phyloP scores from a whole-genome alignment of 2,797 vertebrate genomes.

The Echiichthys vipera region DNA sequence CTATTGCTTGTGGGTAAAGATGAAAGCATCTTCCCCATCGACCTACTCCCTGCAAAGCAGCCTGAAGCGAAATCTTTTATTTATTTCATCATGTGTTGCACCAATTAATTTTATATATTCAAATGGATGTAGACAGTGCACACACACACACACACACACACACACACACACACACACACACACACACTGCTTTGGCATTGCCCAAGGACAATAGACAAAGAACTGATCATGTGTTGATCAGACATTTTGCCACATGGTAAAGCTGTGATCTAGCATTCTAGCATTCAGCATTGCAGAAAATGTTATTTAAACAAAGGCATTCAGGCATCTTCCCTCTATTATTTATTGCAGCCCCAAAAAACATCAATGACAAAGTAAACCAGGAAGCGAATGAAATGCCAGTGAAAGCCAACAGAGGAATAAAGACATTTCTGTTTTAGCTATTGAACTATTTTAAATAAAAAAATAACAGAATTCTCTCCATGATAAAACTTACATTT shows the following conservation, averaged over 20 bases:
- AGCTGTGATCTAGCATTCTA: slow-evolving; percentile 9
- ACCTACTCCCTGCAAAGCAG: slow-evolving; percentile 5
- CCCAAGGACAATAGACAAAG: slow-evolving; percentile 25
- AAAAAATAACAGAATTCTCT: neutral
- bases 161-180: neutral
- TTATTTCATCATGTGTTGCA: slow-evolving; percentile 33
- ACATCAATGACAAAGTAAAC: slow-evolving; percentile 20
- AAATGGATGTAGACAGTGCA: slow-evolving; percentile 35
- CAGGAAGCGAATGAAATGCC: neutral
- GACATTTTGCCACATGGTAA: neutral
- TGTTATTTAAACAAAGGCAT: slow-evolving; percentile 15
- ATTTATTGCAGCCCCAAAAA: slow-evolving; percentile 41
- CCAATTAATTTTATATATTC: slow-evolving; percentile 37
- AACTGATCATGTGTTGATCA: slow-evolving; percentile 9
- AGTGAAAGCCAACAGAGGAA: neutral
- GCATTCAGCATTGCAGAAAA: slow-evolving; percentile 1
- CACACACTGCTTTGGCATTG: slow-evolving; percentile 1
- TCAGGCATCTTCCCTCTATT: slow-evolving; percentile 43
- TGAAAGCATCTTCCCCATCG: slow-evolving; percentile 26
- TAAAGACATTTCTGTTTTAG: slow-evolving; percentile 1
- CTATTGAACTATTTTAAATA: neutral
- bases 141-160: neutral
- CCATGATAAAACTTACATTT: neutral
- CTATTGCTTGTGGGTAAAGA: slow-evolving; percentile 16
- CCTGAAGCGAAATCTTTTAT: slow-evolving; percentile 28